Conservation (phyloP, 2,797 vertebrate genomes). For the Clarias fuscus region DNA sequence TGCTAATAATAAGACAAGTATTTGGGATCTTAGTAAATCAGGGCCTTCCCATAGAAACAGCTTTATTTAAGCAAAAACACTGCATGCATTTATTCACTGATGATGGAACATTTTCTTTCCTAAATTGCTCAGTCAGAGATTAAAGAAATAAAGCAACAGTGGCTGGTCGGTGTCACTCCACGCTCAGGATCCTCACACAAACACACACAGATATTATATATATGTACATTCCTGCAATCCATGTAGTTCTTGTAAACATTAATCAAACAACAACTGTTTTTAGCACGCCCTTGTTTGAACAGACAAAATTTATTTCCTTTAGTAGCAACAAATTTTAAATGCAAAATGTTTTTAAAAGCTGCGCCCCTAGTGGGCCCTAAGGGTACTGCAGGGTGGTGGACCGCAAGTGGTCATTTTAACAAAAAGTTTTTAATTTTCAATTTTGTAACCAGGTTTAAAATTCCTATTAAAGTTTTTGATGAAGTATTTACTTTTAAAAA, state of each 20-base stretch:
- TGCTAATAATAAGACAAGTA: too few species aligned
- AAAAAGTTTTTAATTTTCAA: too few species aligned
- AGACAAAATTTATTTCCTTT: not conserved
- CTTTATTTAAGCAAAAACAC: not conserved
- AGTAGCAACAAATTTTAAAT: not conserved
- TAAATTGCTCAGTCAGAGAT: not conserved
- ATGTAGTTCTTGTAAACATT: constrained; percentile 19
- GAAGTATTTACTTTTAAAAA: too few species aligned
- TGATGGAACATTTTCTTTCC: not conserved
- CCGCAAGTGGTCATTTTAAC: too few species aligned
- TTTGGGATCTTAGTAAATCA: not conserved
- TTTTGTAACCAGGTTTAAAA: too few species aligned
- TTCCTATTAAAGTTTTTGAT: too few species aligned
- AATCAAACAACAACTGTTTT: not conserved
- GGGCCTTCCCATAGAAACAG: not conserved
- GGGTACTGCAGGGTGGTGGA: too few species aligned
- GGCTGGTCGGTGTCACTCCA: constrained; percentile 14
- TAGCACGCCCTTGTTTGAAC: not conserved
- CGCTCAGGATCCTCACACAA: not conserved
- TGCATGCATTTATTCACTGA: not conserved
- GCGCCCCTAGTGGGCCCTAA: too few species aligned
- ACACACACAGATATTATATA: not conserved
- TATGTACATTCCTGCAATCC: constrained; percentile 16
- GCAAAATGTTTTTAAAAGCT: not conserved
- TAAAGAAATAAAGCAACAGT: constrained; percentile 20